Percentiles rank a stretch among this genome's conserved stretches.
These are phyloP conservation scores for Gonocerus acuteangulatus DNA, from an alignment of 2,888 invertebrate species.

Conservation along the genomic window DNA sequence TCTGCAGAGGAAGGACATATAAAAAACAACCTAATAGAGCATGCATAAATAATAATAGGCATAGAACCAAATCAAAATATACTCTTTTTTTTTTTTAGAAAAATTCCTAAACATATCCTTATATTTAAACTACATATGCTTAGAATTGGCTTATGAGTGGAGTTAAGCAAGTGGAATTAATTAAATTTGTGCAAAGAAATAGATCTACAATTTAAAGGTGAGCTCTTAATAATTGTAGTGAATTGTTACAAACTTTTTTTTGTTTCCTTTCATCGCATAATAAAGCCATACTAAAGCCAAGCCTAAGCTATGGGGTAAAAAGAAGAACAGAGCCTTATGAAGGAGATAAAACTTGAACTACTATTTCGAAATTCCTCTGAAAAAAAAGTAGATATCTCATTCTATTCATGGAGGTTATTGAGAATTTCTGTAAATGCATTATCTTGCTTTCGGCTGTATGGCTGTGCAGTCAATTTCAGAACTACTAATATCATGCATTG, in stretches of 20 bases:
- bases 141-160: not conserved
- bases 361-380: not conserved
- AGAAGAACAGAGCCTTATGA: constrained; percentile 4
- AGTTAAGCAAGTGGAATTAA: not conserved
- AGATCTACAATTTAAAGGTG: not conserved
- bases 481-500: too few relatives aligned
- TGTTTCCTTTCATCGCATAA: not conserved
- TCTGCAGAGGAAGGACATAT: too few relatives aligned
- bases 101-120: not conserved
- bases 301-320: not conserved
- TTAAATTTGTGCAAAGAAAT: not conserved
- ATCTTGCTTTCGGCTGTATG: too few relatives aligned
- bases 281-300: constrained; percentile 15
- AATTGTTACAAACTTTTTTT: not conserved
- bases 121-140: not conserved
- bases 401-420: not conserved
- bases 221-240: not conserved
- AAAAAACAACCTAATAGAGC: too few relatives aligned
- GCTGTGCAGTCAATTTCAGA: too few relatives aligned
- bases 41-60: not conserved
- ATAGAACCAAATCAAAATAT: not conserved
- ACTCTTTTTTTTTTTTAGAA: not conserved
- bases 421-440: too few relatives aligned
- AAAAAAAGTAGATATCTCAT: not conserved
- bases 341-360: constrained; percentile 10